Evolutionary conservation across 2,113 vertebrate genomes (phyloP), one percentile per base, ranked within the genome.

Genomic region (Pionites leucogaster): DNA sequence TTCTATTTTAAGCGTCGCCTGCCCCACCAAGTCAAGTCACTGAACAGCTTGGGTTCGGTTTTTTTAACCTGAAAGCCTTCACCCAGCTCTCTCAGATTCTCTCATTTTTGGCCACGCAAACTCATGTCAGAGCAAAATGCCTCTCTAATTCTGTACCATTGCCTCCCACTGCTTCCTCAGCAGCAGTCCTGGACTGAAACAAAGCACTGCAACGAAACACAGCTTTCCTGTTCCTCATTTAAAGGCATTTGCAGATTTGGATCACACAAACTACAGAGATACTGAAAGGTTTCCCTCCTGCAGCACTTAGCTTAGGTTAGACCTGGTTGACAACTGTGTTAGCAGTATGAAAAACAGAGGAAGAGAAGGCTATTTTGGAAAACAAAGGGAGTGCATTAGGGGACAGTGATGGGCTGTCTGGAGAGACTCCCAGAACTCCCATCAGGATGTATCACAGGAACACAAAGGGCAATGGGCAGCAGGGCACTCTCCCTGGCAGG

Each of bases 401-500:
- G 24, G 37, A 31, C 22, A 25, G 50, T 1, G 27, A 39, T 17
- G 42, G 49, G 35, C 23, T 29, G 15, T 39, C 33, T 1, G 0
- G 47, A 55, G 14, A 20, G 59, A 41, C 41, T 55, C 63, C 31
- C 37, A n/a, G 33, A 77, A 22, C 22, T 24, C 18, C 31, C 49
- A 3, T 3, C 0, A 0, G 35, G 77, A 64, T 10, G 9, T 5
- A 29, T 15, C 2, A 3, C 65, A 23, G 72, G 29, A n/a, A 42
- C 4, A 23, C 7, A 1, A 31, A 46, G 60, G 52, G 31, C 2
- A 12, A 77, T 1, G 44, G 46, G 62, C 53, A 46, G 29, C 2
- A 10, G 10, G 28, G 46, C 37, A 10, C 37, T 17, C 31, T 69
- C 2, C 7, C 52, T 31, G 63, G 35, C 44, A 59, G 35, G 31